Evolutionary conservation across 2,888 invertebrate species (phyloP).

Genomic region (Xiphydria camelus): DNA sequence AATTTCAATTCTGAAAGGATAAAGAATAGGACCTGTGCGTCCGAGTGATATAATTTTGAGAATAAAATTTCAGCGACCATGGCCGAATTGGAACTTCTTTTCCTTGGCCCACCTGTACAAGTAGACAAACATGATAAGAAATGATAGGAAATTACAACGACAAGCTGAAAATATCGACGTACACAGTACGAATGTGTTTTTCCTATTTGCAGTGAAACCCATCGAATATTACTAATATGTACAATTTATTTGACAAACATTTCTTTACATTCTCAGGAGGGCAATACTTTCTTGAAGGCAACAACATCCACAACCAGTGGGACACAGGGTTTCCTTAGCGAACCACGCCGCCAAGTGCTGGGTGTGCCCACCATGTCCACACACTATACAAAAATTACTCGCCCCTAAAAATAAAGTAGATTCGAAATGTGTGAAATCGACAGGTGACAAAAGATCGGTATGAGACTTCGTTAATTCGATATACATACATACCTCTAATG

Average conservation of each 20-base stretch:
- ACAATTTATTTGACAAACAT: conserved; percentile 3
- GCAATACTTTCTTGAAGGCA: conserved; percentile 74
- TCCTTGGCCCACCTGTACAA: neutral
- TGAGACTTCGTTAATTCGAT: too few relatives aligned
- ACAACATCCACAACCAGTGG: conserved; percentile 90
- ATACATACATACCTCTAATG: conserved; percentile 68
- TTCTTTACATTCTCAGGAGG: conserved; percentile 57
- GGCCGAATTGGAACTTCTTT: neutral
- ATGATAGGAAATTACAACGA: neutral
- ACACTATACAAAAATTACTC: conserved; percentile 83
- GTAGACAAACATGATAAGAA: neutral
- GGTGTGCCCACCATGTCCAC: conserved; percentile 93
- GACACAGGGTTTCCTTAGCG: conserved; percentile 74
- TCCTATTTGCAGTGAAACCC: neutral
- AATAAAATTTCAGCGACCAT: neutral
- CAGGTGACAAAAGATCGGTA: too few relatives aligned
- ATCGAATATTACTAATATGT: neutral
- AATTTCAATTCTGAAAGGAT: too few relatives aligned
- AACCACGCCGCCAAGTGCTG: conserved; percentile 86
- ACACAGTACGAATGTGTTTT: conserved; percentile 4
- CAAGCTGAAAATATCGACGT: conserved; percentile 6
- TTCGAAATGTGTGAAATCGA: too few relatives aligned
- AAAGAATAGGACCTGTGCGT: too few relatives aligned
- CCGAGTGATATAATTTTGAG: too few relatives aligned
- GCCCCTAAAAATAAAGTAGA: conserved; percentile 58